Evolutionary conservation across 1,140 invertebrate genomes (phyloP), one percentile per base, ranked within the genome.

Genomic region (Kradibia gibbosae): DNA sequence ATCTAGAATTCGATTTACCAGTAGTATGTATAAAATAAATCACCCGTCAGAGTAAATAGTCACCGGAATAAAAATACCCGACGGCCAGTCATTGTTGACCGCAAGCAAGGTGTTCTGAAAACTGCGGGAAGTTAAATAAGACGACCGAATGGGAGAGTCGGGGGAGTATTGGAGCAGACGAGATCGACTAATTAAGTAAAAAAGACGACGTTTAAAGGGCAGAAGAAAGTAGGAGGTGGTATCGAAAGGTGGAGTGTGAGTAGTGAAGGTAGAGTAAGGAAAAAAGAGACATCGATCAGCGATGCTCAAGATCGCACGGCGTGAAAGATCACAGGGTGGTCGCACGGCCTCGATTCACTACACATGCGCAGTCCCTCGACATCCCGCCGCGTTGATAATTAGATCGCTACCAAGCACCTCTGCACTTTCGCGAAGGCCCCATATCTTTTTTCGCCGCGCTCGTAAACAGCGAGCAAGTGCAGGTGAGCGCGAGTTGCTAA

Each of bases 351-450:
- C 74, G 39, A 76, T 76, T 76, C 62, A 28, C 36, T n/a, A 71
- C n/a, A 25, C 74, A 34, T 34, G 11, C 60, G 28, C 34, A 7
- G 8, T 4, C 45, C 1, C n/a, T 50, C 20, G 62, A 25, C 73
- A 45, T 87, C 88, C 88, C 86, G 87, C 86, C 87, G 88, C 86
- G 88, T 87, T 86, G 88, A 89, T 89, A 89, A 89, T 89, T 89
- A 89, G 88, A 89, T 89, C 88, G 88, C 88, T 89, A 89, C 88
- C 88, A 85, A 87, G 85, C 85, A 74, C 78, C 84, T 81, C 85
- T 81, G 78, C 78, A 78, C 53, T 71, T 81, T 77, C 77, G 55
- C 50, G 53, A 39, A 62, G 3, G 34, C 8, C 17, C 72, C 28
- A 15, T n/a, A 28, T 62, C 42, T 74, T 79, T 79, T 79, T 45